A percentile compares a stretch with the other conserved stretches of the same genome.
phyloP scores from a whole-genome alignment of 2,113 vertebrate species.

The Brachyhypopomus gauderio region DNA sequence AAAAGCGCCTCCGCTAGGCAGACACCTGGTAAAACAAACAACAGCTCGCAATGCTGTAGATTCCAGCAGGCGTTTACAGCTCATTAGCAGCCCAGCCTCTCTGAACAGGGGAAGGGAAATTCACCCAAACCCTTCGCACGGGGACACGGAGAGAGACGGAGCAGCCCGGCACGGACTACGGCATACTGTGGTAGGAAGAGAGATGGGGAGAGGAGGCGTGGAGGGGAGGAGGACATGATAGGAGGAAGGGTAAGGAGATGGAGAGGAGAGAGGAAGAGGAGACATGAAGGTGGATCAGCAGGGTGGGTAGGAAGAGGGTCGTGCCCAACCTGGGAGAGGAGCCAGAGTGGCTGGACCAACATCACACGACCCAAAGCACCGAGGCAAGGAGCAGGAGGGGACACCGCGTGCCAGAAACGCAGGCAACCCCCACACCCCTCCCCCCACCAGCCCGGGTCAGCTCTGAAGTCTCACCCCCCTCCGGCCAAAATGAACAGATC shows the following conservation, averaged over 20 bases:
- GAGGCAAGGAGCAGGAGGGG: slow-evolving; percentile 19
- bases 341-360: slow-evolving; percentile 45
- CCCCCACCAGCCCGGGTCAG: neutral
- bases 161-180: neutral
- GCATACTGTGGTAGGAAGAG: neutral
- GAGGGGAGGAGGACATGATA: slow-evolving; percentile 48
- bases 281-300: slow-evolving; percentile 15
- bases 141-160: neutral
- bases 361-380: slow-evolving; percentile 48
- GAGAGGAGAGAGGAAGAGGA: neutral
- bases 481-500: slow-evolving; percentile 3
- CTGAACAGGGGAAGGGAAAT: slow-evolving; percentile 26
- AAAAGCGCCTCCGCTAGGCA: slow-evolving; percentile 53
- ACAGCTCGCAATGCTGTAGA: slow-evolving; percentile 40
- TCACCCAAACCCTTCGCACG: slow-evolving; percentile 12
- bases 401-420: slow-evolving; percentile 4
- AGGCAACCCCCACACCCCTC: slow-evolving; percentile 6
- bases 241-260: slow-evolving; percentile 25
- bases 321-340: neutral
- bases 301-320: slow-evolving; percentile 22
- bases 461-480: neutral
- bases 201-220: neutral
- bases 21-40: slow-evolving; percentile 55
- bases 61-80: slow-evolving; percentile 41
- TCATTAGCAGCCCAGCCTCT: slow-evolving; percentile 46